Base-by-base conservation (phyloP, 2,797 vertebrate genomes). In the Mycteria americana region DNA sequence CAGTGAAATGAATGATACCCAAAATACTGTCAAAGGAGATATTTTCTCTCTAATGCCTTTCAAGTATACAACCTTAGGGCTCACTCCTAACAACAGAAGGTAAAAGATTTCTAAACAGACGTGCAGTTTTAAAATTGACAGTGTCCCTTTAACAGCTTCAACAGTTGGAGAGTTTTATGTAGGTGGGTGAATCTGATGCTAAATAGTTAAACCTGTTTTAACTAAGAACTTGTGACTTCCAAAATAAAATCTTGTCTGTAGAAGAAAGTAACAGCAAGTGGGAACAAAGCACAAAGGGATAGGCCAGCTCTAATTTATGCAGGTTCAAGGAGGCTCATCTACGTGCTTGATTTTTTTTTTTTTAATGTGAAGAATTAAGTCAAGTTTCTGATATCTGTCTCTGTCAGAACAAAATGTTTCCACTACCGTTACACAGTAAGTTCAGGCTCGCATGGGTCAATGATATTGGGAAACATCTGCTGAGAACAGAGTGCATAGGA, bases 171-270 rank as follows among this genome's bases (percentile, higher is more conserved):
- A 35, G 23, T 65, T 96, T 95, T 94, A 79, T 85, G 86, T 96
- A 93, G 87, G 94, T 93, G 91, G 88, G 31, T 69, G 85, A 70
- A 68, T 68, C 39, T 89, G 86, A 96, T 88, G 88, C 50, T 93
- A 95, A 97, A 95, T 41, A 94, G 94, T 96, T 97, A 97, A 96
- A 94, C 28, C 69, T 88, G 46, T 89, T 95, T 83, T 91, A 89
- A 80, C 45, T 59, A 80, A 85, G 73, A 84, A 80, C 57, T 88
- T 95, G 68, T 95, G 91, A 86, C 57, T 94, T 94, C 75, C 64
- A 87, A 95, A 95, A 96, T 89, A 95, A 92, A 91, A 65, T 68
- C 60, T n/a, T 92, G 30, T 48, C 28, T 64, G 37, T 25, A 35
- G 60, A 74, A 83, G 46, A 82, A 92, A 86, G 17, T 9, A 89